Evolutionary conservation across 2,888 invertebrate species (phyloP), one percentile per base, ranked within the genome.

Genomic region (Sesia bembeciformis): DNA sequence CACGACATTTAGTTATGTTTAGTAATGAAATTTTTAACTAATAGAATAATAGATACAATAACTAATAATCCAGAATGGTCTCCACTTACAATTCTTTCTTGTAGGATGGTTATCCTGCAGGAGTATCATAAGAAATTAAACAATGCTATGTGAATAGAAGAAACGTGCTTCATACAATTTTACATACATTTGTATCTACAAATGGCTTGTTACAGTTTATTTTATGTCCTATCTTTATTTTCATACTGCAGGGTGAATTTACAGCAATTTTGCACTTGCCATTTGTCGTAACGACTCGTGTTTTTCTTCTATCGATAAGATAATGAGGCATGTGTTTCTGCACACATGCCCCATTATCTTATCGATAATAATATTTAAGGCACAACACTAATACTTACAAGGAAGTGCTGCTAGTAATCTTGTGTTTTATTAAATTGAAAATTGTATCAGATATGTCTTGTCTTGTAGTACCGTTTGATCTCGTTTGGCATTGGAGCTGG

Each of bases 241-340:
- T 63, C 62, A 50, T 49, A 43, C 41, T 60, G 62, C 61, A 59
- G 62, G 56, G 53, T 54, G 57, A 56, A 58, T 58, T 46, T 46
- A 46, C 46, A 39, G 56, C 53, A 59, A 67, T 75, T 74, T 76
- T 77, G 77, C 75, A 70, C 64, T 39, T 46, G 62, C 69, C 71
- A 66, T 77, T 76, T 74, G 76, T 77, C 76, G 72, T 70, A 72
- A 75, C 73, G 70, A 66, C 67, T 66, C 62, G 63, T 71, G 67
- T 70, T 64, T 68, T 54, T 61, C 60, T 68, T 67, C 67, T 65
- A n/a, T n/a, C n/a, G n/a, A n/a, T n/a, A n/a, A n/a, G n/a, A n/a
- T n/a, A n/a, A n/a, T n/a, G n/a, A n/a, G n/a, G n/a, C n/a, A n/a
- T n/a, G n/a, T n/a, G n/a, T n/a, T n/a, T n/a, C n/a, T n/a, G n/a